These are phyloP conservation scores for Propithecus deckenii DNA, from an alignment of 2,797 vertebrate species.

Conservation along the genomic window DNA sequence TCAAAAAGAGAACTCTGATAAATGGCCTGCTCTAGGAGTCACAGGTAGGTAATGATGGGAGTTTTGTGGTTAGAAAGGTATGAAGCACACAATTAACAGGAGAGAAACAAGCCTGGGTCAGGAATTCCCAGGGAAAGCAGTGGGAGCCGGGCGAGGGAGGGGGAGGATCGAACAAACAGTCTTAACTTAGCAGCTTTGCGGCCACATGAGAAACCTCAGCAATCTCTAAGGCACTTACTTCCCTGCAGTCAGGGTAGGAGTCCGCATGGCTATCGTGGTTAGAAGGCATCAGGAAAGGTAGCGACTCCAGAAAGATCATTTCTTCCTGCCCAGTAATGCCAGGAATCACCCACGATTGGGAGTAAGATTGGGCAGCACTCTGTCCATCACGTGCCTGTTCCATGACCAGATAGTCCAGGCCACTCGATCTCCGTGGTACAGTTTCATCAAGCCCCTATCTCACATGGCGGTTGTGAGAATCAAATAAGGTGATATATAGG, in stretches of 20 bases:
- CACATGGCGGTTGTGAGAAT: no score
- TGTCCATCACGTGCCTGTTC: fast-evolving
- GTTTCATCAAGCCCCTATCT: background rate
- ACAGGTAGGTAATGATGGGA: background rate
- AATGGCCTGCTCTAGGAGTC: background rate
- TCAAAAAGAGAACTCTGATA: background rate
- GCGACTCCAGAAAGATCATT: background rate
- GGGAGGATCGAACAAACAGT: fast-evolving
- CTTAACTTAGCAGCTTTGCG: background rate
- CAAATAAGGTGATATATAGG: fast-evolving
- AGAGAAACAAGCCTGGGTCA: background rate
- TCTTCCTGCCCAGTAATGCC: no score
- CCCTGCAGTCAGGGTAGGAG: background rate
- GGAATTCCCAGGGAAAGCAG: background rate
- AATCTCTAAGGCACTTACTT: background rate
- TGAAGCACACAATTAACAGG: background rate
- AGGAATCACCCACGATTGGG: background rate
- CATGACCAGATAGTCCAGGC: fast-evolving
- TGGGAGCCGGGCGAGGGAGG: background rate
- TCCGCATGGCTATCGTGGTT: fast-evolving
- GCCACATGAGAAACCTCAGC: fast-evolving
- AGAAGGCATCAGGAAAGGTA: background rate
- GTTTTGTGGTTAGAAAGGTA: background rate
- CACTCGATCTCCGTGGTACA: fast-evolving
- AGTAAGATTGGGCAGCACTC: fast-evolving